A percentile compares a stretch with the other conserved stretches of the same genome.
Evolutionary conservation across 2,797 vertebrate genomes (phyloP).

Genomic region (Acanthornis magna): DNA sequence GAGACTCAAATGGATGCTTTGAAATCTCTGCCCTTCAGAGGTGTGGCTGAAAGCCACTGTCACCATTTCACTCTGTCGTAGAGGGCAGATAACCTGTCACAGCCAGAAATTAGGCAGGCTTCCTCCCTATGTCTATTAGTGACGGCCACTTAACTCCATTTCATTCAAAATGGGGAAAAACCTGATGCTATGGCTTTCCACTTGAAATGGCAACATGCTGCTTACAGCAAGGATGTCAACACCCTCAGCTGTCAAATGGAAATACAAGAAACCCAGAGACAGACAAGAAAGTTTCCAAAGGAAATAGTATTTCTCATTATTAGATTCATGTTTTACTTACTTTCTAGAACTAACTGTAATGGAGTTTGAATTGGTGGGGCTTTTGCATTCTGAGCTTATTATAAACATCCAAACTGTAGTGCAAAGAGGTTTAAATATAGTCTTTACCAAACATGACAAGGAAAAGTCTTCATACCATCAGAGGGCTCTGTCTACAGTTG

Average conservation of each 20-base stretch:
- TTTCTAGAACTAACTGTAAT: neutral
- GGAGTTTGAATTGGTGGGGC: neutral
- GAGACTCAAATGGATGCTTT: neutral
- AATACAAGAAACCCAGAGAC: neutral
- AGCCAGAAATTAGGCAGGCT: conserved; percentile 9
- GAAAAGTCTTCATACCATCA: neutral
- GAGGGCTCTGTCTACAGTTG: neutral
- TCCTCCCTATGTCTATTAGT: neutral
- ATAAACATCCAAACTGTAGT: neutral
- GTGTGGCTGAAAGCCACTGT: neutral
- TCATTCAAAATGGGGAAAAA: conserved; percentile 2
- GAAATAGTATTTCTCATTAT: neutral
- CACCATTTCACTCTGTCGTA: neutral
- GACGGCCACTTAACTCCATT: neutral
- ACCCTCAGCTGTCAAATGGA: neutral
- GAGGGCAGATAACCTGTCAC: conserved; percentile 2
- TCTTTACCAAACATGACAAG: neutral
- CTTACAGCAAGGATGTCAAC: neutral
- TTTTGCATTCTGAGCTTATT: neutral
- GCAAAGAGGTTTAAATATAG: neutral
- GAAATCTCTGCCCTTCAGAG: neutral
- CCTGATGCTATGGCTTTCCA: neutral
- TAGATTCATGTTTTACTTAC: neutral
- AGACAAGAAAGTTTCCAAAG: neutral
- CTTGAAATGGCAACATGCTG: neutral